phyloP scores from a whole-genome alignment of 1,140 invertebrate species.

The Venustaconcha ellipsiformis region DNA sequence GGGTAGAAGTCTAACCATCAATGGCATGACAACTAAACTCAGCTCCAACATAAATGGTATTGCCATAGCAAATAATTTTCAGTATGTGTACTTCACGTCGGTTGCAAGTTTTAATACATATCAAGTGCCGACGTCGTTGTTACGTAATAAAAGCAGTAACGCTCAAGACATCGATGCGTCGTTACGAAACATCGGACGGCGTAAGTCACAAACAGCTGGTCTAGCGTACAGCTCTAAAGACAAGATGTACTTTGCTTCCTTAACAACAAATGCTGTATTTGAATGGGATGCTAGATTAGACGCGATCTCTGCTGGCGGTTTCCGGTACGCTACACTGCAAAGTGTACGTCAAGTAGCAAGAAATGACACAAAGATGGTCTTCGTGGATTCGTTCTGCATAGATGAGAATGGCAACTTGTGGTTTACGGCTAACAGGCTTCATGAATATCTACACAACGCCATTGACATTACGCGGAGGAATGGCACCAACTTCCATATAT shows the following conservation, averaged over 20 bases:
- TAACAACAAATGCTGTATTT: slow-evolving; percentile 34
- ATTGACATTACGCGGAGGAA: neutral
- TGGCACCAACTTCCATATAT: no score
- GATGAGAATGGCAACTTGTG: neutral
- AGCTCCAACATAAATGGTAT: slow-evolving; percentile 41
- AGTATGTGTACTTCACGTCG: slow-evolving; percentile 44
- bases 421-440: no score
- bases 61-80: slow-evolving; percentile 45
- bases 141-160: slow-evolving; percentile 1
- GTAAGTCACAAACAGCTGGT: slow-evolving; percentile 29
- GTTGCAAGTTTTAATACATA: slow-evolving; percentile 31
- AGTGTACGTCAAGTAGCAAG: neutral
- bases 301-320: neutral
- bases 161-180: neutral
- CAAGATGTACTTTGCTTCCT: slow-evolving; percentile 31
- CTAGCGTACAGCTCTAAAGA: slow-evolving; percentile 36
- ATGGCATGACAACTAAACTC: slow-evolving; percentile 2
- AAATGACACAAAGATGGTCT: no score
- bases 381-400: no score
- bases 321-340: slow-evolving; percentile 1
- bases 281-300: slow-evolving; percentile 5
- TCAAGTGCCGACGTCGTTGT: slow-evolving; percentile 30
- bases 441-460: neutral
- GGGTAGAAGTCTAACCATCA: slow-evolving; percentile 1
- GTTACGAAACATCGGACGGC: slow-evolving; percentile 18